Evolutionary conservation across 2,888 invertebrate species (phyloP).

Genomic region (Drosophila emarginata): DNA sequence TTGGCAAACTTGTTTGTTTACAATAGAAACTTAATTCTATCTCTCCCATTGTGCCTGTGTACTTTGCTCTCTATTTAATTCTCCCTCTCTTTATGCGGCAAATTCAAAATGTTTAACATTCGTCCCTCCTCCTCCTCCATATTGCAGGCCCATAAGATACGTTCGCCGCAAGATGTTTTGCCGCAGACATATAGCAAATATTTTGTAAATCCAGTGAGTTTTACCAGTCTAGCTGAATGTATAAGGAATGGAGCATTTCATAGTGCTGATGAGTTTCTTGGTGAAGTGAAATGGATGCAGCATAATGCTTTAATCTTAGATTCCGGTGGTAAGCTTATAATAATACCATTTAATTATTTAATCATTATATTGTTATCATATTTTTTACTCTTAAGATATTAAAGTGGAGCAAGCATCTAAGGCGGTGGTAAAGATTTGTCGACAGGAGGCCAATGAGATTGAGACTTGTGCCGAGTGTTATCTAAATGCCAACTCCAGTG

Average conservation of each 20-base stretch:
- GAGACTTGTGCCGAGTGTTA: slow-evolving; percentile 97
- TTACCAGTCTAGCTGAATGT: slow-evolving; percentile 89
- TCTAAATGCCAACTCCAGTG: slow-evolving; percentile 89
- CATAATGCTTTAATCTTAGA: slow-evolving; percentile 94
- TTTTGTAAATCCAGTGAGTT: slow-evolving; percentile 94
- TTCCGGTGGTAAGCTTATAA: slow-evolving; percentile 85
- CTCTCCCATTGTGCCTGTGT: slow-evolving; percentile 23
- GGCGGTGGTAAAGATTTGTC: slow-evolving; percentile 91
- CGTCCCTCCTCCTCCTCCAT: not conserved
- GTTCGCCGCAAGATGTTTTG: slow-evolving; percentile 59
- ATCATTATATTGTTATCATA: not conserved
- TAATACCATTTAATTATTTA: not conserved
- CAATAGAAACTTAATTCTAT: slow-evolving; percentile 29
- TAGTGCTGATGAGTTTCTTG: slow-evolving; percentile 93
- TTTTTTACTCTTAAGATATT: slow-evolving; percentile 32
- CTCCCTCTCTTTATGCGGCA: slow-evolving; percentile 16
- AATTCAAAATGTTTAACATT: slow-evolving; percentile 4
- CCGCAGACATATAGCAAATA: slow-evolving; percentile 84
- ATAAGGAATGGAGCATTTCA: slow-evolving; percentile 90
- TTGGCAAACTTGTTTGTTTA: slow-evolving; percentile 67
- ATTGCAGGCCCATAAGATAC: slow-evolving; percentile 54
- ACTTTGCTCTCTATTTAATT: slow-evolving; percentile 5
- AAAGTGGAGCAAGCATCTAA: slow-evolving; percentile 82
- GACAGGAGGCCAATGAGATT: slow-evolving; percentile 94
- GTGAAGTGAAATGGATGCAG: slow-evolving; percentile 96